A percentile compares a stretch with the other conserved stretches of the same genome.
Evolutionary conservation across 1,140 invertebrate genomes (phyloP).

Genomic region (Spodoptera frugiperda): DNA sequence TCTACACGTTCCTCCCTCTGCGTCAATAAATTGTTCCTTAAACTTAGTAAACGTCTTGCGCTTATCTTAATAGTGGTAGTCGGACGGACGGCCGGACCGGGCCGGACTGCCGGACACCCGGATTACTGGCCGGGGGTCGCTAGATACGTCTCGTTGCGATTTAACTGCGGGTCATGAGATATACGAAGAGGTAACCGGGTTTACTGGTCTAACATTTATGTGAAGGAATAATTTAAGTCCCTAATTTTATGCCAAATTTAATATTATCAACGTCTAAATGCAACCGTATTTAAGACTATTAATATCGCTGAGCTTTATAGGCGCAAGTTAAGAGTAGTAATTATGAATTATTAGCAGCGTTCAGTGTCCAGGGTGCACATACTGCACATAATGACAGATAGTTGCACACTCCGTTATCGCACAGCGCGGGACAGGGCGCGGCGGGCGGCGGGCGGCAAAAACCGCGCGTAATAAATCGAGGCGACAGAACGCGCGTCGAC

Average conservation of each 20-base stretch:
- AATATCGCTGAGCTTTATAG: too few species aligned
- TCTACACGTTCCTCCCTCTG: neutral
- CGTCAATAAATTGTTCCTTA: slow-evolving; percentile 29
- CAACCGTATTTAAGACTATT: too few species aligned
- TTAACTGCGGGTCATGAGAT: slow-evolving; percentile 5
- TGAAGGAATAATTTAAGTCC: too few species aligned
- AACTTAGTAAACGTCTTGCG: slow-evolving; percentile 32
- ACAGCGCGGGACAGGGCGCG: neutral
- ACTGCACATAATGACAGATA: too few species aligned
- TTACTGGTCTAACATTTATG: too few species aligned
- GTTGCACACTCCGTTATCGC: slow-evolving; percentile 1
- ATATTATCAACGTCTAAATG: too few species aligned
- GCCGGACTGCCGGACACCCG: neutral
- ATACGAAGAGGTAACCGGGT: too few species aligned
- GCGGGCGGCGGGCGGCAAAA: neutral
- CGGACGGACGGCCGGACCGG: neutral
- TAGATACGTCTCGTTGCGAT: neutral
- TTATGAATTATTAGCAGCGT: too few species aligned
- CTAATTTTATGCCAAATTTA: too few species aligned
- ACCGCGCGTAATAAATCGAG: slow-evolving; percentile 25
- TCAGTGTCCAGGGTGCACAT: too few species aligned
- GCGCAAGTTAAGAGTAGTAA: too few species aligned
- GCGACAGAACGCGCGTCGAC: slow-evolving; percentile 22
- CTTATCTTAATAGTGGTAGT: slow-evolving; percentile 29
- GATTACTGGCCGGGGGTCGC: slow-evolving; percentile 19